phyloP scores from a whole-genome alignment of 1,140 invertebrate species.

The Liolophura sinensis region DNA sequence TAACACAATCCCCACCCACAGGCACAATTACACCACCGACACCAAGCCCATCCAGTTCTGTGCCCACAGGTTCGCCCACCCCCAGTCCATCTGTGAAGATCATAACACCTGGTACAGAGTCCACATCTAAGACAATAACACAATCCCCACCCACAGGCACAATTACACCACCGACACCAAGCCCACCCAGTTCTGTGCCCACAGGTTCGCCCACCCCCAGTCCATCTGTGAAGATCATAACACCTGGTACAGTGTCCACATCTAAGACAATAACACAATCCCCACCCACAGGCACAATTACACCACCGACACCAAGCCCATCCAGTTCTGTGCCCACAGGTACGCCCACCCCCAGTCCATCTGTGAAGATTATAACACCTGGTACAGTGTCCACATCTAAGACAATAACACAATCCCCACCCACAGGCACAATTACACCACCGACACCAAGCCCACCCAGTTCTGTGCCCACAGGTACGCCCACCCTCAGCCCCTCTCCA shows the following conservation, averaged over 20 bases:
- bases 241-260: constrained; percentile 9
- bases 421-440: constrained; percentile 1
- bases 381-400: constrained; percentile 9
- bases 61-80: neutral
- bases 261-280: neutral
- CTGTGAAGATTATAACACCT: constrained; percentile 7
- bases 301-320: neutral
- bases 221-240: constrained; percentile 9
- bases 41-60: neutral
- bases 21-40: neutral
- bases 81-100: neutral
- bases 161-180: no score
- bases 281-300: neutral
- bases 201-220: constrained; percentile 10
- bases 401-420: constrained; percentile 11
- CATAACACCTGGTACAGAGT: neutral
- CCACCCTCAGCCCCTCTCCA: no score
- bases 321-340: neutral
- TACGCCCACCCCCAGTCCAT: constrained; percentile 17
- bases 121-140: neutral
- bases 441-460: constrained; percentile 6
- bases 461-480: constrained; percentile 6
- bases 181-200: no score
- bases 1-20: neutral
- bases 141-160: neutral